Conservation (phyloP, 2,113 vertebrate genomes). For the Pyrgilauda ruficollis region DNA sequence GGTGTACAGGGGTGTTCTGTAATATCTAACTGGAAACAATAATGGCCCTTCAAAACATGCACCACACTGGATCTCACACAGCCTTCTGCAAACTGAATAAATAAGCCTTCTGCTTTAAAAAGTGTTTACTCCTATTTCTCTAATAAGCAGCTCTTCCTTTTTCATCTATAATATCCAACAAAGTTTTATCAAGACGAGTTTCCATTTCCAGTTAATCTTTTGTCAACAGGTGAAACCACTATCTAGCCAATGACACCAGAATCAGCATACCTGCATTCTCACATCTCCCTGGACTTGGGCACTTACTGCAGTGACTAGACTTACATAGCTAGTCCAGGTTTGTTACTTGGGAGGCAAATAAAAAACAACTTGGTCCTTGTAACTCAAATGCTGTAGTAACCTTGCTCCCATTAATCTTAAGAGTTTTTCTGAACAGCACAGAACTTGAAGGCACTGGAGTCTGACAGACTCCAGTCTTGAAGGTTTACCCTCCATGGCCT, state of each 20-base stretch:
- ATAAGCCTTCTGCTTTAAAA: not conserved
- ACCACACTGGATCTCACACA: not conserved
- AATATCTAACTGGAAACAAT: not conserved
- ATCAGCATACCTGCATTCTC: not conserved
- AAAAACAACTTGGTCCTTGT: not conserved
- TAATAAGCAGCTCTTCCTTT: not conserved
- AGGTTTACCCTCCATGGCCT: not conserved
- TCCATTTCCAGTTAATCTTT: not conserved
- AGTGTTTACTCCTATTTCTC: not conserved
- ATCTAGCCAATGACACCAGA: not conserved
- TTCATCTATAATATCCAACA: not conserved
- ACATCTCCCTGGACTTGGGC: not conserved
- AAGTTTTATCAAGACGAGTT: not conserved
- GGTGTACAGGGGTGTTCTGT: rapidly evolving
- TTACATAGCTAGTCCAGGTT: not conserved
- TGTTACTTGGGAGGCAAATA: not conserved
- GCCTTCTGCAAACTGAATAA: not conserved
- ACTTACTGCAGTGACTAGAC: not conserved
- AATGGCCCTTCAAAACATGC: not conserved
- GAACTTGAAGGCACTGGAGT: not conserved
- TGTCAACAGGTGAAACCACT: not conserved
- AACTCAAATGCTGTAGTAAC: not conserved
- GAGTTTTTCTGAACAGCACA: not conserved
- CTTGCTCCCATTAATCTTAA: not conserved
- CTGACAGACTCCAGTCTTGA: not conserved